phyloP scores from a whole-genome alignment of 2,797 vertebrate genomes.

The Siniperca undulata region DNA sequence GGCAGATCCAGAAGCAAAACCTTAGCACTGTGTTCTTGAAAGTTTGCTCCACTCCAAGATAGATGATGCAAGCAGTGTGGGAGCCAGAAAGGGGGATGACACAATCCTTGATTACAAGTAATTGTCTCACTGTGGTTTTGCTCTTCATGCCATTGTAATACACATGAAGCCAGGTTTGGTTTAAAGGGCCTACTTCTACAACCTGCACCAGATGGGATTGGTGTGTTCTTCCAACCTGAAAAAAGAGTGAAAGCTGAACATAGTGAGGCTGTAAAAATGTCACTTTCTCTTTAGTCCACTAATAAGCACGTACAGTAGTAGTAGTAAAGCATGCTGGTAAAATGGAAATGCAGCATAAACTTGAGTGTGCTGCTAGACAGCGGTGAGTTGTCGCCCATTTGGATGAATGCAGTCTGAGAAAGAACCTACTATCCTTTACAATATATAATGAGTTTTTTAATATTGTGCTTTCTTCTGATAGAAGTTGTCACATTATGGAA shows the following conservation, averaged over 20 bases:
- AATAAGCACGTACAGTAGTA: neutral
- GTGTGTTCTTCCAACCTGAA: neutral
- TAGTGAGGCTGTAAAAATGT: neutral
- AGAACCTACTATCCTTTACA: neutral
- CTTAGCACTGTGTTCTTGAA: neutral
- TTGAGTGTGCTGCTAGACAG: neutral
- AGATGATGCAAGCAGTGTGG: no score
- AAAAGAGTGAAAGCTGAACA: neutral
- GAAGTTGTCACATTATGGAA: conserved; percentile 11
- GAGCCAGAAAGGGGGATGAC: neutral
- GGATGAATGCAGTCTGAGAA: neutral
- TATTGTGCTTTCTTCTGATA: neutral
- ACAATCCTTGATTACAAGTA: neutral
- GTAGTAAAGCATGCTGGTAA: neutral
- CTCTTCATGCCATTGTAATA: neutral
- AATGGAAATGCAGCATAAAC: conserved; percentile 8
- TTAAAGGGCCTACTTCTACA: neutral
- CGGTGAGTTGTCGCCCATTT: neutral
- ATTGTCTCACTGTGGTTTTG: neutral
- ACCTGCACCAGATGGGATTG: neutral
- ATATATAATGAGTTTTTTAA: neutral
- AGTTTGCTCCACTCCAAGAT: neutral
- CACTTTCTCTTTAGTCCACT: neutral
- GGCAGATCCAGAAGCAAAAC: neutral
- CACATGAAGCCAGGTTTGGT: neutral